These are phyloP conservation scores for Drosophila fuyamai DNA, from an alignment of 1,140 invertebrate genomes.

Conservation along the genomic window DNA sequence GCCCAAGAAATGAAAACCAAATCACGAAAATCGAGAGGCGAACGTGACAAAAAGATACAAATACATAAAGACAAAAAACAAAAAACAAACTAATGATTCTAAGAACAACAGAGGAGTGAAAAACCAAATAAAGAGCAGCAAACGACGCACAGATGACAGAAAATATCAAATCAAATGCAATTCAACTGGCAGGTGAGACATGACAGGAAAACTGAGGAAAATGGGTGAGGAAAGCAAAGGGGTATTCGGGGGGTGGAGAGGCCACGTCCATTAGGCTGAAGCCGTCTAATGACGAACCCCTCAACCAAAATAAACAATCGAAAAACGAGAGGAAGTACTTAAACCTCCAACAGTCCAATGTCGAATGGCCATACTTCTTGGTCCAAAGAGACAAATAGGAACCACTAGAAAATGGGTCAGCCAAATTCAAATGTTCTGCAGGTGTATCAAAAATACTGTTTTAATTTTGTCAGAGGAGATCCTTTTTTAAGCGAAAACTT, in stretches of 20 bases:
- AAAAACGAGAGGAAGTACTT: slow-evolving; percentile 15
- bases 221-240: neutral
- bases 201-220: slow-evolving; percentile 31
- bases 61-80: slow-evolving; percentile 1
- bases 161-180: slow-evolving; percentile 75
- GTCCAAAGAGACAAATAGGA: slow-evolving; percentile 25
- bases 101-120: slow-evolving; percentile 29
- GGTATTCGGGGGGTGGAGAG: neutral
- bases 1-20: slow-evolving; percentile 34
- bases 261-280: slow-evolving; percentile 58
- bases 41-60: slow-evolving; percentile 38
- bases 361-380: slow-evolving; percentile 13
- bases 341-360: slow-evolving; percentile 64
- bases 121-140: slow-evolving; percentile 19
- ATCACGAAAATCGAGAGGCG: slow-evolving; percentile 40
- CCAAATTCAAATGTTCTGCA: neutral
- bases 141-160: slow-evolving; percentile 42
- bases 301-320: slow-evolving; percentile 60
- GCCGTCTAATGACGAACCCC: slow-evolving; percentile 48
- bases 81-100: slow-evolving; percentile 38
- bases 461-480: neutral
- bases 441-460: neutral
- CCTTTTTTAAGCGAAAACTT: neutral
- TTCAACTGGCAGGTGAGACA: slow-evolving; percentile 61
- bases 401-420: slow-evolving; percentile 19